These are phyloP conservation scores for Prolemur simus DNA, from an alignment of 2,113 vertebrate genomes.

Conservation along the genomic window DNA sequence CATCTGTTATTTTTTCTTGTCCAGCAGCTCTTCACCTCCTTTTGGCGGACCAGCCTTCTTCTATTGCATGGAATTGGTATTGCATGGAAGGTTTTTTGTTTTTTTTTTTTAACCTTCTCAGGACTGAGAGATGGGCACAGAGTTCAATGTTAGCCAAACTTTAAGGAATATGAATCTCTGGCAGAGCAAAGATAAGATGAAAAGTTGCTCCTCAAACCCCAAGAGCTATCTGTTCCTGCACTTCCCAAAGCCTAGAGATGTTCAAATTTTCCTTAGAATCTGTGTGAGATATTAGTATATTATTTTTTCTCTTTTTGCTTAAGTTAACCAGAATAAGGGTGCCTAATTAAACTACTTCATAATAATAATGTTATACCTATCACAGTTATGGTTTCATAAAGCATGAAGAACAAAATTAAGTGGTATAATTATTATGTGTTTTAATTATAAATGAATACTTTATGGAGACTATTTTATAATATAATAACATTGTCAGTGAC, in stretches of 20 bases:
- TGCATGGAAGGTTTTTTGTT: neutral
- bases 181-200: neutral
- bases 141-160: neutral
- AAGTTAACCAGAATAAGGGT: neutral
- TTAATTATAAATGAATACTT: conserved; percentile 30
- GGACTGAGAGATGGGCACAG: neutral
- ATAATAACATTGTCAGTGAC: neutral
- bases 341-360: neutral
- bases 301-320: neutral
- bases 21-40: neutral
- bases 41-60: neutral
- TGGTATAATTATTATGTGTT: neutral
- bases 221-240: neutral
- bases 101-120: neutral
- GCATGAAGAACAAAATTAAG: neutral
- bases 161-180: neutral
- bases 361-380: neutral
- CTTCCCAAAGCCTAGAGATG: too few relatives aligned
- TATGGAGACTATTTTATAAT: neutral
- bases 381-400: neutral
- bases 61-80: neutral
- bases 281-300: neutral
- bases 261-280: neutral
- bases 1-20: neutral
- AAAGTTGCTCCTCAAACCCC: neutral